phyloP scores from a whole-genome alignment of 2,888 invertebrate genomes.

The Gymnocheta viridis region DNA sequence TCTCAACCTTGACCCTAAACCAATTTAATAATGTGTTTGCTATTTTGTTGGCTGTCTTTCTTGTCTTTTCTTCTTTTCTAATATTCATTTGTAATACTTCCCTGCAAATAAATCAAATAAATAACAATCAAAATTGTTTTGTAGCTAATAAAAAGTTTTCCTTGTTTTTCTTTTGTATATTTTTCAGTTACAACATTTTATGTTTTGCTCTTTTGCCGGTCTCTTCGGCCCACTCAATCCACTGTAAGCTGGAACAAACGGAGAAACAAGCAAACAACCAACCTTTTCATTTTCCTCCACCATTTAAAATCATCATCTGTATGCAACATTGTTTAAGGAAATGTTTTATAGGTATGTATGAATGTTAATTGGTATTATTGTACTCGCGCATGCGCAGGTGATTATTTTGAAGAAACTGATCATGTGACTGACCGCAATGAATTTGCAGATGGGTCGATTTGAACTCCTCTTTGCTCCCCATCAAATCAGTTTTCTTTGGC shows the following conservation, averaged over 20 bases:
- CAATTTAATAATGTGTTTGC: neutral
- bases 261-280: neutral
- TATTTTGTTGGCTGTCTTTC: neutral
- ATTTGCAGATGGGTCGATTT: too few relatives aligned
- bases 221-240: neutral
- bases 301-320: conserved; percentile 49
- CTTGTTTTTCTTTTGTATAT: conserved; percentile 15
- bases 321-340: conserved; percentile 53
- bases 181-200: neutral
- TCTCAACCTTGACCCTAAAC: neutral
- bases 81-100: conserved; percentile 18
- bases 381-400: neutral
- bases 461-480: too few relatives aligned
- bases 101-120: conserved; percentile 46
- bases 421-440: too few relatives aligned
- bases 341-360: conserved; percentile 64
- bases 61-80: neutral
- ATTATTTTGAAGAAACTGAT: too few relatives aligned
- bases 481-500: too few relatives aligned
- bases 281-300: conserved; percentile 22
- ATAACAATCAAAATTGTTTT: conserved; percentile 47
- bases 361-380: neutral
- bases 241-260: neutral
- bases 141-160: conserved; percentile 10
- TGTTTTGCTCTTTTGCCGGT: neutral